phyloP scores from a whole-genome alignment of 2,113 vertebrate species.

The Pygathrix nemaeus region DNA sequence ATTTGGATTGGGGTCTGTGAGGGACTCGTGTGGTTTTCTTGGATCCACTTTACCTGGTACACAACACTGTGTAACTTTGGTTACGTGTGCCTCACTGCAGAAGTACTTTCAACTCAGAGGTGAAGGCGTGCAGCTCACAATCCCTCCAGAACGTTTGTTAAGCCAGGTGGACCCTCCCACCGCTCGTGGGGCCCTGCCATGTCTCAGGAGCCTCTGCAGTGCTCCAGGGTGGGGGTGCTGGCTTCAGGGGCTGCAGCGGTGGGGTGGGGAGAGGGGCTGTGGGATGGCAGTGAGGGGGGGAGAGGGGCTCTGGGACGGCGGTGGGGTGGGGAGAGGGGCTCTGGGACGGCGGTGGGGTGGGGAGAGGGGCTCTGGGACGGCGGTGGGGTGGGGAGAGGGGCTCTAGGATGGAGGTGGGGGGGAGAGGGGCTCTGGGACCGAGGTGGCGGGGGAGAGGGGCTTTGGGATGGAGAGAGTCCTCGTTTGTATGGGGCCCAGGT shows the following conservation, averaged over 20 bases:
- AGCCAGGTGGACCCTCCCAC: too few relatives aligned
- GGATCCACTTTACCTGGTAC: not conserved
- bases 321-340: fast-evolving
- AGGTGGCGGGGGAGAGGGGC: too few relatives aligned
- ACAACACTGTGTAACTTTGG: not conserved
- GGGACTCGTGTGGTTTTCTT: not conserved
- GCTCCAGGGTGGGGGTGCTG: not conserved
- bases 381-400: too few relatives aligned
- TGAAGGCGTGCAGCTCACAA: not conserved
- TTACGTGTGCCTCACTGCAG: not conserved
- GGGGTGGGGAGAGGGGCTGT: not conserved
- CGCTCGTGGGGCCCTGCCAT: not conserved
- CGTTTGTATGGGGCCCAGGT: not conserved
- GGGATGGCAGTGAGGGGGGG: too few relatives aligned
- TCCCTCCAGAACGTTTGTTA: not conserved
- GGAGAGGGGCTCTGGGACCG: not conserved
- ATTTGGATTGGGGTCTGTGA: not conserved
- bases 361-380: too few relatives aligned
- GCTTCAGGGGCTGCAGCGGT: fast-evolving
- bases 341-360: not conserved
- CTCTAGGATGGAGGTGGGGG: too few relatives aligned
- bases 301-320: not conserved
- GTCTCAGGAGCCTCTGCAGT: not conserved
- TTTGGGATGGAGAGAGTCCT: not conserved
- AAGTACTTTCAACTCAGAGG: not conserved